Conservation (phyloP, 2,797 vertebrate genomes). For the Fistularia tabacaria region DNA sequence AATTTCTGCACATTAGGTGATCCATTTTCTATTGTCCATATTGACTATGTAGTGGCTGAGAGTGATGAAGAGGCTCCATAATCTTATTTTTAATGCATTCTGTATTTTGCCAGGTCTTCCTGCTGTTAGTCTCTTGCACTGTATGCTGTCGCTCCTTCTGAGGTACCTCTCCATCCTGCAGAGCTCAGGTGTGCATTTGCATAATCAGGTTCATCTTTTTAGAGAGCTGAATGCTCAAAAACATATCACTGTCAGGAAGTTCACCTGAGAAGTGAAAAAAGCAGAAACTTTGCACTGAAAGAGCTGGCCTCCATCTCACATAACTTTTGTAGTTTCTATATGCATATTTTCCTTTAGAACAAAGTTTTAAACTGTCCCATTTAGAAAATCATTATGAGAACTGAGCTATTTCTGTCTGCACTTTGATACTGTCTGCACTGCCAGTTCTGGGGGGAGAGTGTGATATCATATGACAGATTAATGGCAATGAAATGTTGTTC, state of each 20-base stretch:
- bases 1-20: constrained; percentile 6
- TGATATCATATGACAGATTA: constrained; percentile 31
- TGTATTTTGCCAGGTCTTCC: constrained; percentile 12
- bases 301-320: constrained; percentile 7
- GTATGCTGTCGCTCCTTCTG: constrained; percentile 12
- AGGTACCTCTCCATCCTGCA: constrained; percentile 10
- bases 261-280: constrained; percentile 60
- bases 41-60: not conserved
- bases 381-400: constrained; percentile 5
- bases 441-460: constrained; percentile 25
- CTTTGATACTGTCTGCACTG: constrained; percentile 11
- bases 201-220: constrained; percentile 30
- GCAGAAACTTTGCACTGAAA: constrained; percentile 63
- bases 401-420: constrained; percentile 24
- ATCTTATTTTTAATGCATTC: not conserved
- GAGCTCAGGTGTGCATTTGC: constrained; percentile 29
- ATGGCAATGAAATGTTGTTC: constrained; percentile 20
- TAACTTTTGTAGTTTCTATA: too few species aligned
- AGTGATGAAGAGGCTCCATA: constrained; percentile 1
- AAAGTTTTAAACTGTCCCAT: not conserved
- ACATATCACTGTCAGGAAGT: constrained; percentile 29
- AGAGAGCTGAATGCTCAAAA: constrained; percentile 24
- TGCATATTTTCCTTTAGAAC: not conserved
- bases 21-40: constrained; percentile 11
- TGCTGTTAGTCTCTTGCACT: constrained; percentile 9